Percentiles rank a stretch among this genome's conserved stretches.
These are phyloP conservation scores for Cremastinae sp. DNA, from an alignment of 2,888 invertebrate species.

Conservation along the genomic window DNA sequence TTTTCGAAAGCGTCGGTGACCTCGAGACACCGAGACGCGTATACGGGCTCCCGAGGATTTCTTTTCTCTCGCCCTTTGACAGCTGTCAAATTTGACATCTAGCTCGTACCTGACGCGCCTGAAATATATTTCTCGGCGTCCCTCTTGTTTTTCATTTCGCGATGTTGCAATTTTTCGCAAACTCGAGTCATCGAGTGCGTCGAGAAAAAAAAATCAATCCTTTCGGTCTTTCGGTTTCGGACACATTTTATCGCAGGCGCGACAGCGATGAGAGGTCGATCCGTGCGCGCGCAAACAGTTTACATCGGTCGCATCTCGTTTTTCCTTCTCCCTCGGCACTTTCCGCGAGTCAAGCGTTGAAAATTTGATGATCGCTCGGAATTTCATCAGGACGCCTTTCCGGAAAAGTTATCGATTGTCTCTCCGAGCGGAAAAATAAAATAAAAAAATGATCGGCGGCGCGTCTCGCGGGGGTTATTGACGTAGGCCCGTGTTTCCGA, in stretches of 20 bases:
- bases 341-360: conserved; percentile 6
- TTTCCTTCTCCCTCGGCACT: conserved; percentile 5
- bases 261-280: conserved; percentile 7
- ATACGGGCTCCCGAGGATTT: no score
- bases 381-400: no score
- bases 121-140: no score
- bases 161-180: neutral
- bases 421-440: neutral
- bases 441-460: neutral
- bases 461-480: no score
- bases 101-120: no score
- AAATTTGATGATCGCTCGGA: neutral
- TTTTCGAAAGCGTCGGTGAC: no score
- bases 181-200: conserved; percentile 38
- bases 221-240: conserved; percentile 11
- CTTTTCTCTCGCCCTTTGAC: no score
- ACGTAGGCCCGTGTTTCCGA: no score
- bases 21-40: no score
- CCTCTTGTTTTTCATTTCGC: conserved; percentile 3
- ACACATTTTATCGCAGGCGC: conserved; percentile 32
- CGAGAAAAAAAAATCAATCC: conserved; percentile 50
- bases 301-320: conserved; percentile 30
- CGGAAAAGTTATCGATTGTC: neutral
- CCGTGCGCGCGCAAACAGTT: conserved; percentile 42
- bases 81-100: no score